Evolutionary conservation across 2,888 invertebrate species (phyloP), one percentile per base, ranked within the genome.

Genomic region (Drosophila putrida): DNA sequence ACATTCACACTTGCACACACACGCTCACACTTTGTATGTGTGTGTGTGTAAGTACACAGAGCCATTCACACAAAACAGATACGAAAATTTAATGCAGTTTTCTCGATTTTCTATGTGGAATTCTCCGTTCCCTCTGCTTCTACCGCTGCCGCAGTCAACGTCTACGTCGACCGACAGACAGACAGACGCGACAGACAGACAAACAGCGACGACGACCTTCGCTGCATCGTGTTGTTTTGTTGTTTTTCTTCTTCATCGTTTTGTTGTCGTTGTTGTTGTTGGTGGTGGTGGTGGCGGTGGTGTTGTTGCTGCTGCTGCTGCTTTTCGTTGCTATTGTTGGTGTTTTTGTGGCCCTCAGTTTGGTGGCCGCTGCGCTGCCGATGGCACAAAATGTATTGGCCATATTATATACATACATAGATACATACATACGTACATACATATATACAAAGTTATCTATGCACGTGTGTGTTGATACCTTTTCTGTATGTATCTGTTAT

Each of bases 81-180:
- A 85, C 80, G 70, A 88, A 86, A 86, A 83, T 80, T 70, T 86
- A 80, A 83, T 83, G 89, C 82, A 83, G 71, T 83, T 83, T 88
- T 88, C 84, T 86, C 75, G 65, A 83, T 83, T 83, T 83, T 86
- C 89, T 80, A 88, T 80, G 71, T 83, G 75, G 75, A 83, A 86
- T 75, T 76, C 66, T 82, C 51, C 76, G 71, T 69, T 65, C 67
- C 58, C 47, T 60, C 38, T 59, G 62, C 59, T 35, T 43, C 39
- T 58, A 53, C 38, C 38, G 33, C 65, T 50, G 76, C 54, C 50
- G 46, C 55, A 51, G 71, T 49, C 36, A 20, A 35, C 71, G 80
- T 60, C 39, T 28, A 41, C 75, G 66, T 57, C 55, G 61, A 62
- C 72, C 51, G 43, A 71, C 57, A 59, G 47, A 39, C 46, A n/a